phyloP scores from a whole-genome alignment of 2,888 invertebrate species.

The Dorcus parallelipipedus region DNA sequence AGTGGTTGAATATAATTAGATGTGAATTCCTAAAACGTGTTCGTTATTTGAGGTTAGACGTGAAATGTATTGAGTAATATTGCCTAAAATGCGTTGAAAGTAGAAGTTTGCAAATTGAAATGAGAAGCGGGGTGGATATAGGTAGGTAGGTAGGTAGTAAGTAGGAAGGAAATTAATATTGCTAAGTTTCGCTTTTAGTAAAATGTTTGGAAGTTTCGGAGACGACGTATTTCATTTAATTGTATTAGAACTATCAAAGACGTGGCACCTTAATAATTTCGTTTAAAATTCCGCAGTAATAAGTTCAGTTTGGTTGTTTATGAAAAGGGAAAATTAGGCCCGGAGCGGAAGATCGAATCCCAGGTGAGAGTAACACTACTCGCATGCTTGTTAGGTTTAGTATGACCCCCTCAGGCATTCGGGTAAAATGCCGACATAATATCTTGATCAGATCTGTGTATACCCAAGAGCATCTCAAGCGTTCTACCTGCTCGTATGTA shows the following conservation, averaged over 20 bases:
- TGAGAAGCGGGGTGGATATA: no score
- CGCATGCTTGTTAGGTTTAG: neutral
- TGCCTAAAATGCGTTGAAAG: no score
- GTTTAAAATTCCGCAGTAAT: neutral
- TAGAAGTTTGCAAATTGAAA: no score
- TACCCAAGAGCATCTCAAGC: neutral
- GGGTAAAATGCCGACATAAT: conserved; percentile 1
- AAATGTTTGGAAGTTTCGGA: no score
- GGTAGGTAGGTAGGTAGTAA: no score
- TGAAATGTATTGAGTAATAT: no score
- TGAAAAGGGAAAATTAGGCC: neutral
- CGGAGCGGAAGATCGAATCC: neutral
- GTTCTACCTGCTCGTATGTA: neutral
- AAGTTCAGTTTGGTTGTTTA: neutral
- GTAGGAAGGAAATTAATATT: no score
- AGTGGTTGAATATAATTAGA: no score
- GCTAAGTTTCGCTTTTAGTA: no score
- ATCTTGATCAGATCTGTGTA: conserved; percentile 3
- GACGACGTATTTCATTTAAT: neutral
- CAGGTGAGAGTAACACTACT: conserved; percentile 1
- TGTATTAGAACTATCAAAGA: neutral
- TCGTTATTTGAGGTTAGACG: no score
- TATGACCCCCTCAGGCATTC: neutral
- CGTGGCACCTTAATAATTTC: neutral
- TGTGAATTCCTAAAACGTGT: no score